A percentile compares a stretch with the other conserved stretches of the same genome.
Evolutionary conservation across 2,888 invertebrate species (phyloP).

Genomic region (Elmis aenea): DNA sequence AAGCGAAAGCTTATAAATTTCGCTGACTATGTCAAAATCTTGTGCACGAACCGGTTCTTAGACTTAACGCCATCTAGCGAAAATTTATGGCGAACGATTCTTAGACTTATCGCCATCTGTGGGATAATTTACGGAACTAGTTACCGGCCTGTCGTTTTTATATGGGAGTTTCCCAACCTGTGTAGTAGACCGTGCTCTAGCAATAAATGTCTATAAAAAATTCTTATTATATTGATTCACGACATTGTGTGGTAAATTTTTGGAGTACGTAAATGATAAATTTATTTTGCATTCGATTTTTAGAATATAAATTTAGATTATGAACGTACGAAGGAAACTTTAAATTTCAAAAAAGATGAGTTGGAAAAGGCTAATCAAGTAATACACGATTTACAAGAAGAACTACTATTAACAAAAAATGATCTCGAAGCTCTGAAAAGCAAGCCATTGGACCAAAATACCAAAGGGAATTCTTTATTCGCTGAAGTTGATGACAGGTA

Average conservation of each 20-base stretch:
- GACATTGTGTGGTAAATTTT: too few relatives aligned
- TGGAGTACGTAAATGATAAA: neutral
- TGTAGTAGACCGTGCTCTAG: too few relatives aligned
- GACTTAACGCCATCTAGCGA: too few relatives aligned
- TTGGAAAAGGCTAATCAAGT: conserved; percentile 29
- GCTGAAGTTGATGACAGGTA: conserved; percentile 42
- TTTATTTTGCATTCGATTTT: conserved; percentile 9
- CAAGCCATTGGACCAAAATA: conserved; percentile 32
- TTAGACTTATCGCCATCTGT: too few relatives aligned
- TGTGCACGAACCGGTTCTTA: too few relatives aligned
- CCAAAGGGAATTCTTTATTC: conserved; percentile 41
- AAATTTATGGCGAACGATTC: too few relatives aligned
- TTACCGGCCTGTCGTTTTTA: too few relatives aligned
- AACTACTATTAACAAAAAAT: conserved; percentile 26
- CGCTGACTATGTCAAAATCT: too few relatives aligned
- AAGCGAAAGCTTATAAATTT: too few relatives aligned
- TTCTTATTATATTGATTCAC: conserved; percentile 2
- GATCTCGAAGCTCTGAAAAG: conserved; percentile 33
- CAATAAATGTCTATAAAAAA: neutral
- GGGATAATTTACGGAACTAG: too few relatives aligned
- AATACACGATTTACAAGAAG: conserved; percentile 33
- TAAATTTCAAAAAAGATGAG: conserved; percentile 29
- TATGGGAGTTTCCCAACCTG: too few relatives aligned
- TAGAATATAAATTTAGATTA: conserved; percentile 13
- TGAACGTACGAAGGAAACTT: too few relatives aligned